Base-by-base conservation (phyloP, 2,888 invertebrate species). In the Drosophila multiciliata region DNA sequence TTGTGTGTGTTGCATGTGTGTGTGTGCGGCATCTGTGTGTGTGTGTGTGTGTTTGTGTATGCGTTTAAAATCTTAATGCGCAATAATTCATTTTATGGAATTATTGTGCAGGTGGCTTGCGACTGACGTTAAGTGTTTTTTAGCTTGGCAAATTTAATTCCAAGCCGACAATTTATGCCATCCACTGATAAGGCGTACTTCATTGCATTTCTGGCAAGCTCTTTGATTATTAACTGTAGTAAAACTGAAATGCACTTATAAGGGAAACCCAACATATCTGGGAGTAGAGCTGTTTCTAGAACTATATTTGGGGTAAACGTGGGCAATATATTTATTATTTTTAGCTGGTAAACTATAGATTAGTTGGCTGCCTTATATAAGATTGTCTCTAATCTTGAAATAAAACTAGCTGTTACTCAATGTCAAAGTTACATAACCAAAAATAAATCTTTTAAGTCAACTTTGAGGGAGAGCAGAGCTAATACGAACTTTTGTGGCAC, bases 71-170 rank as follows among this genome's bases (percentile, higher is more conserved):
- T 71, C 75, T 72, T 72, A 78, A 75, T 83, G 75, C 85, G 78
- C 75, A 80, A 67, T 89, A 87, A 89, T 77, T 89, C 81, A 89
- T 84, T 83, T 75, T 42, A 32, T 57, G 36, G 35, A 71, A 70
- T 69, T 76, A 73, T 72, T 69, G 68, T 54, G 66, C 66, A 73
- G 66, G 70, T 79, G 59, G 52, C 60, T 52, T 52, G 42, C n/a
- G 36, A 40, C 60, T 59, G 59, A 62, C 62, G 49, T 66, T 66
- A 69, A 75, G 66, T 80, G 68, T 8, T 60, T 80, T 70, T 69
- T 71, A 66, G 50, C 64, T 67, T 38, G 71, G 73, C 73, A 62
- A 77, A 77, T 77, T 73, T 65, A 74, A 80, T 77, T 63, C 49
- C 54, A 59, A 40, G 57, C 32, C 23, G 4, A 8, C 50, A 29